phyloP scores from a whole-genome alignment of 2,888 invertebrate genomes.

The Saturnia pavonia region DNA sequence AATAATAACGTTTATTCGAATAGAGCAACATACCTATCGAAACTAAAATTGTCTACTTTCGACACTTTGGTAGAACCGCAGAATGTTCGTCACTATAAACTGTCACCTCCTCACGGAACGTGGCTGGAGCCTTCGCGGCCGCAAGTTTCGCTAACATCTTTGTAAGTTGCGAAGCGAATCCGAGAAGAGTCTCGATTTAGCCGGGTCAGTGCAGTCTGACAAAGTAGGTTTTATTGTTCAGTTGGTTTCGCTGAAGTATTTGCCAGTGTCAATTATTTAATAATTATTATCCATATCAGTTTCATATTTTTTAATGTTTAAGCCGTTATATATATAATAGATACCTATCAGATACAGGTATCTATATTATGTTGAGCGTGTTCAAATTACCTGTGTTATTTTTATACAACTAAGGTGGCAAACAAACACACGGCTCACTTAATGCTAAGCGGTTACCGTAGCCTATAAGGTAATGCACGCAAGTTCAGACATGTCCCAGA shows the following conservation, averaged over 20 bases:
- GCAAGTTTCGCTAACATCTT: slow-evolving; percentile 56
- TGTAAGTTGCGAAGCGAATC: slow-evolving; percentile 53
- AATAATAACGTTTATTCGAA: background rate
- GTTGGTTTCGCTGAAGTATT: background rate
- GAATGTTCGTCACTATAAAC: slow-evolving; percentile 56
- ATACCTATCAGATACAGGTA: too few relatives aligned
- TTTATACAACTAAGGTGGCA: too few relatives aligned
- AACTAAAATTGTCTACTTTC: slow-evolving; percentile 10
- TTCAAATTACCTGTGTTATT: too few relatives aligned
- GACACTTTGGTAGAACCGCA: slow-evolving; percentile 21
- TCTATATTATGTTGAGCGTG: too few relatives aligned
- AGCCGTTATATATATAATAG: too few relatives aligned
- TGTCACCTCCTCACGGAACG: slow-evolving; percentile 42
- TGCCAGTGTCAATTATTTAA: background rate
- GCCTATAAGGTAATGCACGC: too few relatives aligned
- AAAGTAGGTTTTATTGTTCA: background rate
- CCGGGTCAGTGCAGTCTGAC: slow-evolving; percentile 13
- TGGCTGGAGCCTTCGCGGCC: slow-evolving; percentile 49
- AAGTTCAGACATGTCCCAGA: too few relatives aligned
- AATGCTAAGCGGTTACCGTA: too few relatives aligned
- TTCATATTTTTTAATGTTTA: too few relatives aligned
- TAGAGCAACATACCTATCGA: slow-evolving; percentile 18
- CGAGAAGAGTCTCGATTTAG: background rate
- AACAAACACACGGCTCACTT: too few relatives aligned
- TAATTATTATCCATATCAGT: too few relatives aligned